Conservation (phyloP, 2,113 vertebrate genomes). For the Okapia johnstoni region DNA sequence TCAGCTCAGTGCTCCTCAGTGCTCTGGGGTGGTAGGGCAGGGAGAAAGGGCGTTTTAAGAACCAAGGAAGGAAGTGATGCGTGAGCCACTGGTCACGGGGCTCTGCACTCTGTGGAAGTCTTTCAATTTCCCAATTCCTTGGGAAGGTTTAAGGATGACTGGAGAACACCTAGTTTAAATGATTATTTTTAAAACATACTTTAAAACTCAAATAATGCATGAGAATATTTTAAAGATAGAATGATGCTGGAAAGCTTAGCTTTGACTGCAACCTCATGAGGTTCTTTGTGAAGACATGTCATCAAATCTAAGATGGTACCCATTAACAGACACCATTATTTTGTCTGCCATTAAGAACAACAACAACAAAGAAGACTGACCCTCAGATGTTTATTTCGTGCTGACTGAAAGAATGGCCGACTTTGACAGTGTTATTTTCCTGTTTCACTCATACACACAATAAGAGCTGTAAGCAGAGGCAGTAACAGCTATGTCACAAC, state of each 20-base stretch:
- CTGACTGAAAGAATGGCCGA: background rate
- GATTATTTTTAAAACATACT: background rate
- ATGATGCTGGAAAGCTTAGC: background rate
- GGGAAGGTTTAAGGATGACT: background rate
- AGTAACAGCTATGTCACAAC: background rate
- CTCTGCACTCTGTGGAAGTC: background rate
- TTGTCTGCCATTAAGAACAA: background rate
- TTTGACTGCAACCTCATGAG: background rate
- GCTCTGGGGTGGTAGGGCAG: background rate
- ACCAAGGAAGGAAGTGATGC: background rate
- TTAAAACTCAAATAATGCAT: background rate
- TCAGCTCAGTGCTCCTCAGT: background rate
- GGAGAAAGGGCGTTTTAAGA: background rate
- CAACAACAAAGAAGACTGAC: background rate
- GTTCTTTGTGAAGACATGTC: background rate
- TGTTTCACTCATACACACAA: background rate
- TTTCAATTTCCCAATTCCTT: background rate
- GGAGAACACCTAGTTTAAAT: background rate
- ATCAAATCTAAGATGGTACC: background rate
- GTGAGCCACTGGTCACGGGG: background rate
- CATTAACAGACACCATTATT: background rate
- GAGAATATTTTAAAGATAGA: background rate
- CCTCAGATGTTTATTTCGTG: background rate
- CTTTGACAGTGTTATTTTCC: background rate
- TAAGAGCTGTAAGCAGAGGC: background rate